Base-by-base conservation (phyloP, 2,888 invertebrate genomes). In the Tryphoninae sp. region DNA sequence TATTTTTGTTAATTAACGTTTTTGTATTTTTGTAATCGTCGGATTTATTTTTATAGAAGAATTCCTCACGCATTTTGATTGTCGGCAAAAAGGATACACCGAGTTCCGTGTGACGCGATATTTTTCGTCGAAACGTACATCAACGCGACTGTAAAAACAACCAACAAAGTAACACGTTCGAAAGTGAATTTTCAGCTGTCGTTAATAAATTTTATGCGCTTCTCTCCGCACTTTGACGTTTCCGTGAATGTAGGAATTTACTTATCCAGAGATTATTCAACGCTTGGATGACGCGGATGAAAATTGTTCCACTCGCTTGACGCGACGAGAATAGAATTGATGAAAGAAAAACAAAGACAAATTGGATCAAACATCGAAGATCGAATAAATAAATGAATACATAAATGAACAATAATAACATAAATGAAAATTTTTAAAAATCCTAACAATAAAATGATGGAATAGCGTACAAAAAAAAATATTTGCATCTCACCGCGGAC, bases 171-270 rank as follows among this genome's bases (percentile, higher is more conserved):
- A 53, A 8, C 7, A 11, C 23, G n/a, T 51, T 26, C 69, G 23
- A 55, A 19, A 11, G 62, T 45, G 23, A 51, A 73, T 51, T 62
- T 67, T 42, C 78, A 78, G 73, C 73, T 78, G 78, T 22, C 42
- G 42, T 67, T 72, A 16, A 73, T 67, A 67, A 78, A 78, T 78
- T 67, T 16, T 16, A 49, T n/a, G 6, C 19, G 58, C 7, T 40
- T 53, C 22, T 55, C n/a, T 51, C 42, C 19, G 22, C 42, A 45
- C 26, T 78, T 53, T 55, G 55, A 62, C 45, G 51, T 71, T 33
- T 71, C 40, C 9, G 64, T 13, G 19, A 64, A 64, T 64, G 26
- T 23, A 58, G 16, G 22, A 19, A 55, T 69, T 64, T 40, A 64
- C 55, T 55, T 42, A 26, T 22, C 16, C 16, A 26, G 33, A 13